Base-by-base conservation (phyloP, 2,888 invertebrate species). In the Eucera pruinosa region DNA sequence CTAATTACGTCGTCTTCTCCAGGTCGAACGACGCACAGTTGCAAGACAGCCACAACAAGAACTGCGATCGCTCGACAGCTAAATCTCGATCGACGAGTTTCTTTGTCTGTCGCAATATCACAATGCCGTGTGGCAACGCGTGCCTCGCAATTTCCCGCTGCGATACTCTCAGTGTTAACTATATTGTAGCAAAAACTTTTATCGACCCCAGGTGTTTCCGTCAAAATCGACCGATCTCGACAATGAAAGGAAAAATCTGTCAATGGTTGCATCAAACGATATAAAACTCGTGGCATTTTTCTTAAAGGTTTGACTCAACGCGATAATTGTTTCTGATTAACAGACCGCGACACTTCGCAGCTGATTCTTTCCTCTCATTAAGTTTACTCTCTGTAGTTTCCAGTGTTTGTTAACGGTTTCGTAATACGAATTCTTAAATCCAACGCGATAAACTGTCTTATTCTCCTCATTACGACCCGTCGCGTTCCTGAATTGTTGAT, bases 51-150 rank as follows among this genome's bases (percentile, higher is more conserved):
- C 27, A 54, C 45, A 65, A 75, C 75, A 78, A 82, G 67, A 58
- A 58, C 68, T 54, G 68, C 60, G 69, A 57, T 67, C 64, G 48
- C 27, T 27, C 66, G 54, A 27, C 50, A 41, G 62, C 18, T 69
- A 54, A 78, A 78, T 81, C 83, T 66, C 83, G 78, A 83, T 83
- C 82, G 79, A 76, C 81, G 77, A 64, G 76, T 84, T 82, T 78
- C 83, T 80, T 82, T 82, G 82, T 84, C 60, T 64, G 64, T 71
- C 57, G 69, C 65, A 74, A 82, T 60, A 76, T 84, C 73, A 65
- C 75, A 78, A 82, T 73, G 48, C 60, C 48, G 64, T 78, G 84
- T 58, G 50, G 69, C 62, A 83, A 74, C 80, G 68, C 65, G 62
- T 50, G 45, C 50, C 52, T 36, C 39, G 80, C 69, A 80, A 82